Conservation (phyloP, 2,888 invertebrate species). For the Drosophila nr. perissopoda region DNA sequence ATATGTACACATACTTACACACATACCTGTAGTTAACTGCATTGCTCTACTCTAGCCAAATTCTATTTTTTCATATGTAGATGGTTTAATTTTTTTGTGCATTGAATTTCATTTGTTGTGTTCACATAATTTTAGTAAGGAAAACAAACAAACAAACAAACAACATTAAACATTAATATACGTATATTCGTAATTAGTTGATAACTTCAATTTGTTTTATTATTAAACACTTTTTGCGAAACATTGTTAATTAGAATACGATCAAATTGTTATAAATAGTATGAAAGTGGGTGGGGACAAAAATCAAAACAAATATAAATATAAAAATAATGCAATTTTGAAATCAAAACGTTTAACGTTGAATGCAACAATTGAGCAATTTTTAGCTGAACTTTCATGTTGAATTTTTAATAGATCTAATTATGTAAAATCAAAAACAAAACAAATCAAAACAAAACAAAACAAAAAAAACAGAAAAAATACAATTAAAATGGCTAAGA, state of each 20-base stretch:
- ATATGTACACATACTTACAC: constrained; percentile 26
- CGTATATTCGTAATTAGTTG: constrained; percentile 43
- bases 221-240: constrained; percentile 33
- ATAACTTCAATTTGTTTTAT: constrained; percentile 50
- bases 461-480: constrained; percentile 41
- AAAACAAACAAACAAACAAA: constrained; percentile 42
- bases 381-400: constrained; percentile 74
- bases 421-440: constrained; percentile 39
- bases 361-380: constrained; percentile 64
- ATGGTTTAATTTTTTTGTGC: constrained; percentile 44
- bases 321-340: constrained; percentile 33
- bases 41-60: constrained; percentile 67
- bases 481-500: constrained; percentile 49
- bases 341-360: constrained; percentile 68
- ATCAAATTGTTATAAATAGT: constrained; percentile 54
- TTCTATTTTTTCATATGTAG: constrained; percentile 56
- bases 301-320: constrained; percentile 2
- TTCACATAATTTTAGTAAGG: constrained; percentile 63
- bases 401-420: constrained; percentile 69
- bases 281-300: constrained; percentile 32
- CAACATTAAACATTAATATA: constrained; percentile 23
- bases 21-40: constrained; percentile 32
- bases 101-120: constrained; percentile 56
- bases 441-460: constrained; percentile 31
- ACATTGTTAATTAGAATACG: constrained; percentile 59